Base-by-base conservation (phyloP, 2,888 invertebrate genomes). In the Ametastegia equiseti region DNA sequence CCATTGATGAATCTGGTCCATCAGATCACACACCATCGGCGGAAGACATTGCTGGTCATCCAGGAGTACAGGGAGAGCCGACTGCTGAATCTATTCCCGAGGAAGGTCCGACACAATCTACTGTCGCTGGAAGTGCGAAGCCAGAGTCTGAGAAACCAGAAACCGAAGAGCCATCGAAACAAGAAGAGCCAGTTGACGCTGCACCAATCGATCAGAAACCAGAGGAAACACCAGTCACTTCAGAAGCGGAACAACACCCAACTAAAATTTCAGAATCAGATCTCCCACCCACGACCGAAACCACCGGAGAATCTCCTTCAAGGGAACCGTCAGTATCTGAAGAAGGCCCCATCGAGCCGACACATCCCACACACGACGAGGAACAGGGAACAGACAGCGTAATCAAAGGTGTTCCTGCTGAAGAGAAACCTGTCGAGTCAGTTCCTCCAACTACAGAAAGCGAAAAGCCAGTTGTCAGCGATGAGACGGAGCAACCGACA, bases 321-420 rank as follows among this genome's bases (percentile, higher is more conserved):
- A 73, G 73, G 30, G 80, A 79, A 63, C 81, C 85, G 5, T 82
- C 80, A 81, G 81, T 45, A 42, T 81, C 67, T 5, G 65, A 84
- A 45, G 71, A 30, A 47, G 47, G 71, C 15, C 47, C 45, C 11
- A 27, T 71, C 7, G 45, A 71, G 30, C 27, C 71, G 47, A 71
- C 71, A 27, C 19, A 30, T 7, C 9, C 71, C 9, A 30, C 71
- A 30, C 42, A 11, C 2, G 11, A 42, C 23, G 81, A 60, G 60
- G 54, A 5, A 23, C 54, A 57, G 30, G 15, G 15, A 57, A 23
- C 75, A 23, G 75, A 78, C 50, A 77, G 39, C 23, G 42, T 54
- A 0, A 33, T 83, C 5, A n/a, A 71, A 15, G 84, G 85, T 9
- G 80, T 75, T n/a, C 36, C 82, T 9, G 42, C 65, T 19, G 80